phyloP scores from a whole-genome alignment of 92 coral and sea anemone species.

The Zoanthus sociatus region DNA sequence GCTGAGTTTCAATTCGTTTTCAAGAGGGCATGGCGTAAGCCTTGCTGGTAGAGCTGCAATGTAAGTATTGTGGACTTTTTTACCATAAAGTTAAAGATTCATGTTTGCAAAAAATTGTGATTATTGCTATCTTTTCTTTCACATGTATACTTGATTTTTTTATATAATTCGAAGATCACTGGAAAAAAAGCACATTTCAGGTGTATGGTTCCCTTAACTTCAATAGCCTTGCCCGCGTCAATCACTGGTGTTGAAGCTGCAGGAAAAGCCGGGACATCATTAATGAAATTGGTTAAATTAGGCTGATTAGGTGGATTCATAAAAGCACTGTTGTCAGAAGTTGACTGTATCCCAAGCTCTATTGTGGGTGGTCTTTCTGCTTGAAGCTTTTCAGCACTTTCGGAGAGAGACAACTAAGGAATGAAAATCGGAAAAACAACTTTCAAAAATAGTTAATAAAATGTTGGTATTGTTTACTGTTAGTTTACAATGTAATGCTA shows the following conservation, averaged over 20 bases:
- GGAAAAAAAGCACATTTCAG: background rate
- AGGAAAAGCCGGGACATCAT: background rate
- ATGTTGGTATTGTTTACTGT: background rate
- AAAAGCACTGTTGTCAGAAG: background rate
- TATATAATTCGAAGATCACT: background rate
- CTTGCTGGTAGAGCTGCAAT: too few relatives aligned
- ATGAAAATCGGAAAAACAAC: conserved; percentile 4
- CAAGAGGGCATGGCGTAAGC: too few relatives aligned
- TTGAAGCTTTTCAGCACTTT: conserved; percentile 50
- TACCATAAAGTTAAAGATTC: background rate
- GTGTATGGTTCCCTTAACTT: background rate
- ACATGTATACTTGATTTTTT: background rate
- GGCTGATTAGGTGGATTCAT: background rate
- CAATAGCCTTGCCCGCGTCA: background rate
- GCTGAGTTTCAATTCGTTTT: too few relatives aligned
- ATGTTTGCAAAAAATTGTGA: background rate
- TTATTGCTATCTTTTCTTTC: background rate
- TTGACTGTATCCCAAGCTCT: background rate
- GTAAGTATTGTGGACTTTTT: too few relatives aligned
- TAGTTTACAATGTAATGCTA: background rate
- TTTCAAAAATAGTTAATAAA: background rate
- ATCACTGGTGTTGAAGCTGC: background rate
- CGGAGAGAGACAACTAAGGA: conserved; percentile 42
- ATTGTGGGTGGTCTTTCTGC: conserved; percentile 34
- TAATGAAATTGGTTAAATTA: background rate